Percentiles rank a stretch among this genome's conserved stretches.
Evolutionary conservation across 2,888 invertebrate genomes (phyloP).

Genomic region (Rhaphigaster nebulosa): DNA sequence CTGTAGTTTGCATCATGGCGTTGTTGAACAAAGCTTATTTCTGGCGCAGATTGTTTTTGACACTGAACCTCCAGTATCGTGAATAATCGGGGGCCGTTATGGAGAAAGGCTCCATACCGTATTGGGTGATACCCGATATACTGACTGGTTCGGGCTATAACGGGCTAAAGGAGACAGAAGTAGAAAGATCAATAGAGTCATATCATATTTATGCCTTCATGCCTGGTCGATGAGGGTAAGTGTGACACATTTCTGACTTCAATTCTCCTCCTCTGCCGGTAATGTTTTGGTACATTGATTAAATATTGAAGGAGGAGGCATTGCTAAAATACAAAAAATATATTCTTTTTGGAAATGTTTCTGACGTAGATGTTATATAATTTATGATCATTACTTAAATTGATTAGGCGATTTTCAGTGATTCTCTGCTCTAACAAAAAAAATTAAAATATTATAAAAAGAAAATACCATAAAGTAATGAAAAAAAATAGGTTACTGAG

Average conservation of each 20-base stretch:
- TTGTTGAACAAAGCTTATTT: no score
- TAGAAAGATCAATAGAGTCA: slow-evolving; percentile 29
- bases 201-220: slow-evolving; percentile 27
- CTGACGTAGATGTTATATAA: no score
- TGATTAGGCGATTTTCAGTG: no score
- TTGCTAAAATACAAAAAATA: no score
- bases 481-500: no score
- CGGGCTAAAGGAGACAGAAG: slow-evolving; percentile 8
- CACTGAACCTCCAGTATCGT: background rate
- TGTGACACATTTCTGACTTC: background rate
- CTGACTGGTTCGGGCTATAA: background rate
- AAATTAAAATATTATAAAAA: no score
- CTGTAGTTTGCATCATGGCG: no score
- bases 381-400: no score
- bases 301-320: background rate
- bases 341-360: no score
- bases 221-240: background rate
- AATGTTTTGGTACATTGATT: background rate
- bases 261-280: background rate
- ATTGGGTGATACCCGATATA: slow-evolving; percentile 4
- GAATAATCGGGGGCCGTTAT: background rate
- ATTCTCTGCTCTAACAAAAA: no score
- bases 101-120: background rate
- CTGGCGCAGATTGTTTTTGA: background rate
- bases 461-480: no score